Evolutionary conservation across 2,113 vertebrate genomes (phyloP), one percentile per base, ranked within the genome.

Genomic region (Ictalurus furcatus): DNA sequence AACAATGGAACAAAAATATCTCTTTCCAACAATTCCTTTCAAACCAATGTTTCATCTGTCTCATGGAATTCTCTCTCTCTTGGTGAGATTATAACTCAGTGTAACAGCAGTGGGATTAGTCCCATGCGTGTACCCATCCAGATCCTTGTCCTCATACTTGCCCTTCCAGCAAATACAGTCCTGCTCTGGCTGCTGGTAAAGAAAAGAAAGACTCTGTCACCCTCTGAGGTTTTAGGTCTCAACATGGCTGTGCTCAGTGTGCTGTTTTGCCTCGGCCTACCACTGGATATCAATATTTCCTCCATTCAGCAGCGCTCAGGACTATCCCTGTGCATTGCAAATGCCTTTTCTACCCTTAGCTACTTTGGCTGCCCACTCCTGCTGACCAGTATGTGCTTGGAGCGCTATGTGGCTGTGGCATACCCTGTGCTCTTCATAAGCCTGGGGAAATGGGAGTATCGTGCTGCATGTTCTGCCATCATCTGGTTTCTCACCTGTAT

Each of bases 321-420:
- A 37, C 3, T 25, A 8, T 16, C 40, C 1, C 37, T 71, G 1
- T 0, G 0, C 16, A 25, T 89, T 21, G 69, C 30, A 23, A 56
- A 90, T 0, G 3, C 76, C 67, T 89, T 93, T 58, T 48, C 12
- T 5, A 83, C 90, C n/a, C 86, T 95, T 37, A 92, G 90, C 79
- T 16, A 92, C 82, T 84, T 92, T 1, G 92, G 94, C 81, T 94
- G 93, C 30, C 95, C 94, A 4, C 63, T 95, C 71, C 89, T 95
- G 79, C 87, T 95, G 59, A 69, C 93, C 44, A 91, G 93, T 28
- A 94, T 95, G 94, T 95, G 94, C 56, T 11, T 94, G 34, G 94
- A 94, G 84, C 93, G 94, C 52, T 93, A 93, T 89, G 17, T 92
- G 73, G 94, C 94, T 0, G 93, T 92, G 71, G 59, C 85, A 0